Percentiles rank a stretch among this genome's conserved stretches.
Conservation (phyloP, 2,888 invertebrate genomes). For the Trypoxylon attenuatum region DNA sequence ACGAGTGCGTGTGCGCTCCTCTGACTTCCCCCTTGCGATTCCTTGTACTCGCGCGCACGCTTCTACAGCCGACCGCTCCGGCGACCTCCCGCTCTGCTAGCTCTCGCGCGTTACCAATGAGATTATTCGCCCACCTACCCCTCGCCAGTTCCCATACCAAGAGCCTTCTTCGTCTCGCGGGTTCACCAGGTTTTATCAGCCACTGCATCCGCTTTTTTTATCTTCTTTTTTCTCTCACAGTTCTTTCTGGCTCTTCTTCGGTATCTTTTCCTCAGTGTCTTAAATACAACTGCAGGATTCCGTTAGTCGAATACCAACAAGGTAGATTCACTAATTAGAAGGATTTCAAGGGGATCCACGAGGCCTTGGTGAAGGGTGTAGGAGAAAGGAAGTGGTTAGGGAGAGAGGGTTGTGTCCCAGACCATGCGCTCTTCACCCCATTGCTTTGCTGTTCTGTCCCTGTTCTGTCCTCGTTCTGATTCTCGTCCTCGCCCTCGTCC, state of each 20-base stretch:
- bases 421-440: not conserved
- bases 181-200: too few species aligned
- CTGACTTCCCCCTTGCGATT: not conserved
- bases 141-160: not conserved
- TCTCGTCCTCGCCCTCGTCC: not conserved
- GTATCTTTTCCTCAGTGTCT: too few species aligned
- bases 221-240: not conserved
- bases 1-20: conserved; percentile 10
- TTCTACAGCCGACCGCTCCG: not conserved
- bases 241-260: too few species aligned
- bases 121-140: not conserved
- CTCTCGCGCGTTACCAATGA: too few species aligned
- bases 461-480: not conserved
- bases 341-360: too few species aligned
- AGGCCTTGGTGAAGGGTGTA: too few species aligned
- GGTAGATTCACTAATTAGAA: too few species aligned
- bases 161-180: not conserved
- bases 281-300: too few species aligned
- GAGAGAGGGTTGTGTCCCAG: not conserved
- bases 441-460: not conserved
- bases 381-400: not conserved
- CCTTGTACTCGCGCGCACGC: not conserved
- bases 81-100: too few species aligned
- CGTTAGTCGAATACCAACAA: too few species aligned
- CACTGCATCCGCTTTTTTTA: not conserved